Percentiles rank a stretch among this genome's conserved stretches.
Evolutionary conservation across 1,140 invertebrate genomes (phyloP).

Genomic region (Trachymyrmex cornetzi): DNA sequence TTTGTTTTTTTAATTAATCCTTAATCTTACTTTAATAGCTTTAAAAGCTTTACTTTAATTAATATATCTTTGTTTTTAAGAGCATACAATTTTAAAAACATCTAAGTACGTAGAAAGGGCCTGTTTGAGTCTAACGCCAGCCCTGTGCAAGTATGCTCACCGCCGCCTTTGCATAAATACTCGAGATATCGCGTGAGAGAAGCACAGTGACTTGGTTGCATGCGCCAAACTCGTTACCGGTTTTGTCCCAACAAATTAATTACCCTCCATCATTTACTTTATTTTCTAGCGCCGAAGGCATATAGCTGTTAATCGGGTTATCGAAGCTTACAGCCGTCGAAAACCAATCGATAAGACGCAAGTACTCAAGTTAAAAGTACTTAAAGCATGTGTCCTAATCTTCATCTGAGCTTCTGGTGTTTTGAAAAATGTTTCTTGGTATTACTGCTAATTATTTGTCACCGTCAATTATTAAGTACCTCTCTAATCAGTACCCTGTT

Average conservation of each 20-base stretch:
- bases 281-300: slow-evolving; percentile 54
- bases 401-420: neutral
- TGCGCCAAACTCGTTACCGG: slow-evolving; percentile 81
- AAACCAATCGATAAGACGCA: neutral
- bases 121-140: neutral
- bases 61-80: neutral
- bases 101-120: neutral
- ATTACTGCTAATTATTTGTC: neutral
- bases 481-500: neutral
- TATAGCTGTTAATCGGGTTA: slow-evolving; percentile 20
- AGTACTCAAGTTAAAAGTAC: neutral
- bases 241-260: slow-evolving; percentile 83
- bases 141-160: slow-evolving; percentile 17
- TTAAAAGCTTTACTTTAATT: neutral
- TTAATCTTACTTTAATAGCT: no score
- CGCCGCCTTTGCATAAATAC: slow-evolving; percentile 71
- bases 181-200: slow-evolving; percentile 79
- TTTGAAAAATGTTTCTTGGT: neutral
- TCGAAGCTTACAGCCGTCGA: neutral
- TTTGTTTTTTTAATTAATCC: neutral
- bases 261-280: slow-evolving; percentile 73
- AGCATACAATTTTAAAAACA: neutral
- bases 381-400: neutral
- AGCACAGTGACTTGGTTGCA: slow-evolving; percentile 71
- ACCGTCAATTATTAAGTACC: neutral